Percentiles rank a stretch among this genome's conserved stretches.
Conservation (phyloP, 2,888 invertebrate species). For the Amiota minor region DNA sequence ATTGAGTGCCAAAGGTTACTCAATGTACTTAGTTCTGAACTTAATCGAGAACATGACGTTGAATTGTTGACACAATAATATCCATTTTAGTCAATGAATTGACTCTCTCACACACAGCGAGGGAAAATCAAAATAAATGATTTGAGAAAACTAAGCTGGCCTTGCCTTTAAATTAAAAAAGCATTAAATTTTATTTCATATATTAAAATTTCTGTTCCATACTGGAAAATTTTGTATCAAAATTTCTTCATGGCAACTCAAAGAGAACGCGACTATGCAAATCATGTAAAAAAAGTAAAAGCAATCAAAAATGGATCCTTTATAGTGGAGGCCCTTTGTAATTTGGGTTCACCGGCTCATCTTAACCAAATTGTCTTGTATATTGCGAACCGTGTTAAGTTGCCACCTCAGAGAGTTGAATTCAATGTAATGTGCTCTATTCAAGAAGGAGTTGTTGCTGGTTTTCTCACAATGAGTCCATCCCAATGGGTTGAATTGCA, state of each 20-base stretch:
- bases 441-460: neutral
- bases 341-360: neutral
- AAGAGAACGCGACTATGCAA: neutral
- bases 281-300: neutral
- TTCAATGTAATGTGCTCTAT: neutral
- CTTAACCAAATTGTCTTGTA: neutral
- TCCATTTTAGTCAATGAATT: no score
- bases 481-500: neutral
- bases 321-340: neutral
- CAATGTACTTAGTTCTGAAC: neutral
- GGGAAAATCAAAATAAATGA: no score
- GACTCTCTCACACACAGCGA: no score
- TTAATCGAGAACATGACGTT: neutral
- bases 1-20: neutral
- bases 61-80: neutral
- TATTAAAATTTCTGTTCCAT: neutral
- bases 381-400: neutral
- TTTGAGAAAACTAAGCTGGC: no score
- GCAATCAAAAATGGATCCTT: slow-evolving; percentile 3
- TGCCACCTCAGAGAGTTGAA: neutral
- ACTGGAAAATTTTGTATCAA: no score
- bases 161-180: no score
- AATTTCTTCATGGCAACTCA: neutral
- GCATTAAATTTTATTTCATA: neutral
- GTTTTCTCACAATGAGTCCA: neutral